A percentile compares a stretch with the other conserved stretches of the same genome.
These are phyloP conservation scores for Melanotaenia maccullochi DNA, from an alignment of 2,797 vertebrate genomes.

Conservation along the genomic window DNA sequence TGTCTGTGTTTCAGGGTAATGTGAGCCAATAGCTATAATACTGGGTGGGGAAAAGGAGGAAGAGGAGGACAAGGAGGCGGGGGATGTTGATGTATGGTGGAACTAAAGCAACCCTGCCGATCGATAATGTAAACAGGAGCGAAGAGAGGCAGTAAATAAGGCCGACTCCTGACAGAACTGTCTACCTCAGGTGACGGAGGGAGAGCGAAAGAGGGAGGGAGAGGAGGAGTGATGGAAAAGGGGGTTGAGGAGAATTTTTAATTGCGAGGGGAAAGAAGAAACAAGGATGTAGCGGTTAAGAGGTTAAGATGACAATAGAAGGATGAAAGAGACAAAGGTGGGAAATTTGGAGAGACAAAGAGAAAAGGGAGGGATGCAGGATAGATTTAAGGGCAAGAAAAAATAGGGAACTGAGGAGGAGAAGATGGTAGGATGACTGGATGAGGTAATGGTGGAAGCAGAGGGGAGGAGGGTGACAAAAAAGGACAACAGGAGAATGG, in stretches of 20 bases:
- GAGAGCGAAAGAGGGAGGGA: constrained; percentile 36
- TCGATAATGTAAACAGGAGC: constrained; percentile 87
- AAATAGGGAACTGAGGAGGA: constrained; percentile 4
- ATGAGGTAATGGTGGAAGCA: constrained; percentile 57
- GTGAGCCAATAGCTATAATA: constrained; percentile 67
- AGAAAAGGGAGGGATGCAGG: neutral
- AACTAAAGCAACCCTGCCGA: constrained; percentile 84
- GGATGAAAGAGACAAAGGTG: constrained; percentile 23
- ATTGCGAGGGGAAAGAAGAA: constrained; percentile 23
- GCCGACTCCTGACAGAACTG: constrained; percentile 78
- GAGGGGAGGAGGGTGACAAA: constrained; percentile 38
- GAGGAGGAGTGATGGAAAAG: constrained; percentile 10
- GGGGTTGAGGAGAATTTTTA: constrained; percentile 48
- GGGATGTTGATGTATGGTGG: constrained; percentile 79
- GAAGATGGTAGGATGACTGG: constrained; percentile 13
- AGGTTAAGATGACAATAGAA: constrained; percentile 41
- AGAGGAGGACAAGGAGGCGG: constrained; percentile 1
- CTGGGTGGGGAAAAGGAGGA: constrained; percentile 15
- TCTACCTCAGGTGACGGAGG: constrained; percentile 79
- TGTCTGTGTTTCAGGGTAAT: constrained; percentile 65
- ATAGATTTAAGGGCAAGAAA: neutral
- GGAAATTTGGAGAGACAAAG: constrained; percentile 3
- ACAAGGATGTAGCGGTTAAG: constrained; percentile 26
- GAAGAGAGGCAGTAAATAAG: constrained; percentile 83
- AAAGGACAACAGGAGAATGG: constrained; percentile 35